phyloP scores from a whole-genome alignment of 37 sponge, comb jelly and placozoan genomes.

The Lycopodina hypogea region DNA sequence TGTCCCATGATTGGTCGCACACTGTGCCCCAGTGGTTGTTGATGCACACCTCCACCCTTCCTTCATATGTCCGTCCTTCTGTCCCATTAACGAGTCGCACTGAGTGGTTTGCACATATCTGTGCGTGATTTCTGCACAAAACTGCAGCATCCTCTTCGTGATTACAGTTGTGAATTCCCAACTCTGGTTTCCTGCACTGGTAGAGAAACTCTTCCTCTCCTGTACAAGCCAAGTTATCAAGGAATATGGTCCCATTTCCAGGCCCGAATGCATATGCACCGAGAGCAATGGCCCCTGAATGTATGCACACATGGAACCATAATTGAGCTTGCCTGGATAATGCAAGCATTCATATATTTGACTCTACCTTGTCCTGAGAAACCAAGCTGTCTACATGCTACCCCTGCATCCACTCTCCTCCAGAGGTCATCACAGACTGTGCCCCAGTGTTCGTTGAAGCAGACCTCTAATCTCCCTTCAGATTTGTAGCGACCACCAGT shows the following conservation, averaged over 20 bases:
- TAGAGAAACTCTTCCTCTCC: constrained; percentile 13
- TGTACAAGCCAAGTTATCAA: constrained; percentile 12
- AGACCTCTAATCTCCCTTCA: constrained; percentile 31
- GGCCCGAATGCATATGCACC: not conserved
- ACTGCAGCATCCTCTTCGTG: constrained; percentile 44
- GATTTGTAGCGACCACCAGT: not conserved
- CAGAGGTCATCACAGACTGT: constrained; percentile 34
- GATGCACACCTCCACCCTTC: constrained; percentile 59
- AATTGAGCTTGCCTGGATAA: not conserved
- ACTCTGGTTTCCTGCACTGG: not conserved
- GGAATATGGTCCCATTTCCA: constrained; percentile 13
- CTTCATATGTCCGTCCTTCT: constrained; percentile 2
- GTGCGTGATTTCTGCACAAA: not conserved
- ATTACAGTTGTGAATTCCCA: constrained; percentile 32
- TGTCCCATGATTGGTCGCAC: constrained; percentile 44
- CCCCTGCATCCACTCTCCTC: constrained; percentile 1
- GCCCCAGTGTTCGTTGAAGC: constrained; percentile 31
- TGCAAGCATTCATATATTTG: not conserved
- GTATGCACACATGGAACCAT: too few relatives aligned
- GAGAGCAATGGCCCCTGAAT: constrained; percentile 6
- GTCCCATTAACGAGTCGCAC: constrained; percentile 43
- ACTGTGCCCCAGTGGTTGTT: constrained; percentile 57
- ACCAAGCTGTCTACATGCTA: constrained; percentile 19
- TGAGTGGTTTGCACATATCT: constrained; percentile 14
- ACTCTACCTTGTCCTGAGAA: constrained; percentile 1